Conservation (phyloP, 1,140 invertebrate species). For the Ceratoteleas bidentatus region DNA sequence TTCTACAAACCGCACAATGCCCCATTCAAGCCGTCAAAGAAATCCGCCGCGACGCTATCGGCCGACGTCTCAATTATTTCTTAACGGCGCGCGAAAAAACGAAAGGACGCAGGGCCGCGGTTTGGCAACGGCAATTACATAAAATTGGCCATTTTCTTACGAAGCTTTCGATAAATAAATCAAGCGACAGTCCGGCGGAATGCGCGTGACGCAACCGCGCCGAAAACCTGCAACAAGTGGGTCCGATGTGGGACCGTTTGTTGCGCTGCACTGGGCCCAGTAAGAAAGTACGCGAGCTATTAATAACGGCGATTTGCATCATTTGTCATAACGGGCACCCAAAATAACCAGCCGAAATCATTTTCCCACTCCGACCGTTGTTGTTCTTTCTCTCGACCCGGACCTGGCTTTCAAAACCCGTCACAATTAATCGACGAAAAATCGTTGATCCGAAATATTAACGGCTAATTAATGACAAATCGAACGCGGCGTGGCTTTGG, state of each 20-base stretch:
- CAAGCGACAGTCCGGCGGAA: slow-evolving; percentile 36
- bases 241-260: slow-evolving; percentile 24
- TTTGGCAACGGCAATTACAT: slow-evolving; percentile 16
- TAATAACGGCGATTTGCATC: slow-evolving; percentile 30
- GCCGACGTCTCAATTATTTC: background rate
- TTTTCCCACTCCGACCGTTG: background rate
- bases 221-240: slow-evolving; percentile 51
- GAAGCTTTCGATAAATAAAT: slow-evolving; percentile 31
- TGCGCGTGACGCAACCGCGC: slow-evolving; percentile 31
- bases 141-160: slow-evolving; percentile 26
- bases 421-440: slow-evolving; percentile 10
- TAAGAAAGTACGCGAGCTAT: slow-evolving; percentile 39
- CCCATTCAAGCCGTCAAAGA: background rate
- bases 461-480: slow-evolving; percentile 34
- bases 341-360: slow-evolving; percentile 8
- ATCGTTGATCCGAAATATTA: slow-evolving; percentile 8
- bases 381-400: background rate
- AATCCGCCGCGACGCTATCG: background rate
- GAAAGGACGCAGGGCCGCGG: no score
- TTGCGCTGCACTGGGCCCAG: slow-evolving; percentile 25
- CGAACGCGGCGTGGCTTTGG: background rate
- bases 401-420: background rate
- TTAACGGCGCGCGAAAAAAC: background rate
- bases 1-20: slow-evolving; percentile 15
- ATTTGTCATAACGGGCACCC: slow-evolving; percentile 27